Evolutionary conservation across 2,113 vertebrate species (phyloP), one percentile per base, ranked within the genome.

Genomic region (Dinomys branickii): DNA sequence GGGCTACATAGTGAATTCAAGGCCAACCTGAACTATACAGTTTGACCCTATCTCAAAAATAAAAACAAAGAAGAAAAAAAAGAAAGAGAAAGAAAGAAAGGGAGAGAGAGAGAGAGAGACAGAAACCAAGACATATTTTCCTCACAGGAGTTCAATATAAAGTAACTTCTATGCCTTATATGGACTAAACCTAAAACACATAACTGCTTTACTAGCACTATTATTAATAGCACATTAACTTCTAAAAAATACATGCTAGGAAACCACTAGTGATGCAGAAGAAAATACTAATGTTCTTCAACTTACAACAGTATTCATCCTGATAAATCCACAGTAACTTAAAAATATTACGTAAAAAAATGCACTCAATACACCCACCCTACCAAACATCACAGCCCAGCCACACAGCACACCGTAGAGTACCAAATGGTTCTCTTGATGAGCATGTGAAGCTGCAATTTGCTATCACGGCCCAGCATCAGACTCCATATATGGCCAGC

Each of bases 201-300:
- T 87, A 92, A 91, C 67, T 94, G 38, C 35, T 88, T 78, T 77
- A 77, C 5, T 26, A 77, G 41, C 41, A 28, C 73, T 47, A 3
- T 59, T 71, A 82, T 67, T 75, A 75, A 56, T 11, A 84, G 69
- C 56, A 85, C 35, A 88, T 77, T 87, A 95, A 41, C 33, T 69
- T 92, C 91, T 65, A 38, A 92, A 88, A 85, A 58, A 69, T 50
- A 90, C 83, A 83, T 61, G 41, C 80, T 59, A 91, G 58, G 65
- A 94, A 94, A 71, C 77, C 63, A 91, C 52, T 82, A 86, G 24
- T 61, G 52, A 84, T 80, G 17, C 7, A 80, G 69, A 85, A 81
- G 50, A 71, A 92, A 91, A 94, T 3, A 65, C 50, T 67, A 47
- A 35, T 19, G 9, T 14, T 69, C 50, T 17, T 58, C 20, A 56